These are phyloP conservation scores for Norana najaformis DNA, from an alignment of 2,888 invertebrate species.

Conservation along the genomic window DNA sequence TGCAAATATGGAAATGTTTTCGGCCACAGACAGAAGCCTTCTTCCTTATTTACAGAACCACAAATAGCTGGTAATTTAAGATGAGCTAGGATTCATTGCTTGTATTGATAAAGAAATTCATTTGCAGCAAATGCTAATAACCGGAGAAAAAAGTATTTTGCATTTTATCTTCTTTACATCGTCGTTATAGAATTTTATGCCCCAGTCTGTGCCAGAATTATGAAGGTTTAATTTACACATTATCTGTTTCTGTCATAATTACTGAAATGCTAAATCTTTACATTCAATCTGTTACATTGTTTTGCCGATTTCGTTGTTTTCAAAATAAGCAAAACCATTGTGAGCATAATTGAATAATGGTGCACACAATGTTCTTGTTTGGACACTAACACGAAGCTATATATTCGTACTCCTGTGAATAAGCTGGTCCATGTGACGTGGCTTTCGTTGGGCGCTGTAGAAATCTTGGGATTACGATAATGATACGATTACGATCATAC, in stretches of 20 bases:
- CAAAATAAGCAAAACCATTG: not conserved
- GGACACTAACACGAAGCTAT: no score
- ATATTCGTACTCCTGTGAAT: no score
- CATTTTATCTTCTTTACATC: not conserved
- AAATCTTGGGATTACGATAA: no score
- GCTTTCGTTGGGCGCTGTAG: no score
- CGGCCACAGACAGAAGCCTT: not conserved
- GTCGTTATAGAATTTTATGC: not conserved
- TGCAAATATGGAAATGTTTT: constrained; percentile 13
- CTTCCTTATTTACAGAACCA: not conserved
- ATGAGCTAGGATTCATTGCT: not conserved
- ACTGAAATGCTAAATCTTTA: not conserved
- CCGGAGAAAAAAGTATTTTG: not conserved
- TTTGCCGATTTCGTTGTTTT: not conserved
- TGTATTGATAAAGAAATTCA: not conserved
- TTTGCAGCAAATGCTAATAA: not conserved
- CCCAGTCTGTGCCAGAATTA: not conserved
- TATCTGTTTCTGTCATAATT: no score
- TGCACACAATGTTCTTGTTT: not conserved
- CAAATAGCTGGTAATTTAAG: not conserved
- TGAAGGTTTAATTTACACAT: not conserved
- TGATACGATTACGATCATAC: no score
- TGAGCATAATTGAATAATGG: not conserved
- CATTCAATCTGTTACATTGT: not conserved
- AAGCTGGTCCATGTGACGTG: no score